Conservation (phyloP, 2,113 vertebrate species). For the Condylura cristata region DNA sequence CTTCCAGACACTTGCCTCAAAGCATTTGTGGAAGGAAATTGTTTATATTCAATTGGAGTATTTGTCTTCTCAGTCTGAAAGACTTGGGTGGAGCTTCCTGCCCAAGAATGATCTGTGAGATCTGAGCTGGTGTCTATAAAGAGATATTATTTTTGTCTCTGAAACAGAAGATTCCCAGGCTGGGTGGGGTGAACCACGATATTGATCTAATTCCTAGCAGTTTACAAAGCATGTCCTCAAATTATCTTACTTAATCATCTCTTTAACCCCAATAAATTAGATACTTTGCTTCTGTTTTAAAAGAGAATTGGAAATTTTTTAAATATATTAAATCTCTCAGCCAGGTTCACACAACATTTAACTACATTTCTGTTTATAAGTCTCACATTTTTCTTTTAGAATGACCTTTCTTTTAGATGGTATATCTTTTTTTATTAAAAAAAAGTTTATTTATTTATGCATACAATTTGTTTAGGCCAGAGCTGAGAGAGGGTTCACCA, state of each 20-base stretch:
- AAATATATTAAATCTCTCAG: not conserved
- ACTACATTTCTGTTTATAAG: not conserved
- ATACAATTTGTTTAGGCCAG: no score
- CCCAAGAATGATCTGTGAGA: not conserved
- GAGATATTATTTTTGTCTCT: not conserved
- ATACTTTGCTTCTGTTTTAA: not conserved
- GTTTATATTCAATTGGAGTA: not conserved
- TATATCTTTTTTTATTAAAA: no score
- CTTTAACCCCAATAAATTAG: not conserved
- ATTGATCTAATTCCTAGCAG: not conserved
- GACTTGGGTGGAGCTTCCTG: slow-evolving; percentile 10
- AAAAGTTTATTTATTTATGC: no score
- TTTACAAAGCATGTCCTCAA: not conserved
- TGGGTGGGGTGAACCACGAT: not conserved
- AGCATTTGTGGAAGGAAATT: slow-evolving; percentile 5
- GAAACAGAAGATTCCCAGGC: not conserved
- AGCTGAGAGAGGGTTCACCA: no score
- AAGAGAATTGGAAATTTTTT: not conserved
- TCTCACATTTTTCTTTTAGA: not conserved
- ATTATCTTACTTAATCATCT: not conserved
- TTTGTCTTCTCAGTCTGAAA: slow-evolving; percentile 27
- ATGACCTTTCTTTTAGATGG: not conserved
- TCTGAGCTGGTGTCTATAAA: not conserved
- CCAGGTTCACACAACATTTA: not conserved
- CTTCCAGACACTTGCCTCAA: not conserved